Evolutionary conservation across 2,113 vertebrate species (phyloP).

Genomic region (Seriola dumerili): DNA sequence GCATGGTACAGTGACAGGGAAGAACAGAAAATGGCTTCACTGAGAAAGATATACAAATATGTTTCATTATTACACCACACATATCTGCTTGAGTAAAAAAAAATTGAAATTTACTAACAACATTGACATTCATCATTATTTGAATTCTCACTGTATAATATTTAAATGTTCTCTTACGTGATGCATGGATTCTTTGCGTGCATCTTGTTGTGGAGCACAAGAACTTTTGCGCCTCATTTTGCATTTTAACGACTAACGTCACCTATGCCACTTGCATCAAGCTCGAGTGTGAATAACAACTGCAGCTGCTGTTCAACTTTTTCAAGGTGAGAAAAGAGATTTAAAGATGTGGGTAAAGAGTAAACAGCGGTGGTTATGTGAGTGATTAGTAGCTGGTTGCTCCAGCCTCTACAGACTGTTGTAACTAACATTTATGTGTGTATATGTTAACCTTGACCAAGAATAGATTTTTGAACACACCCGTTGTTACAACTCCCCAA

Average conservation of each 20-base stretch:
- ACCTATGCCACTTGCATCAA: not conserved
- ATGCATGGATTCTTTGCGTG: not conserved
- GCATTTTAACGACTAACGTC: not conserved
- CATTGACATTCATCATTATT: not conserved
- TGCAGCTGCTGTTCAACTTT: conserved; percentile 9
- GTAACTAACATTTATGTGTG: too few species aligned
- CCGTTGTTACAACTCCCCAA: too few species aligned
- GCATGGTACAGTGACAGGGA: too few species aligned
- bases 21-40: too few species aligned
- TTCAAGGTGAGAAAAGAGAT: conserved; percentile 20
- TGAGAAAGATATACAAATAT: too few species aligned
- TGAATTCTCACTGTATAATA: not conserved
- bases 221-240: not conserved
- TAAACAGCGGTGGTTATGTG: not conserved
- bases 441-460: too few species aligned
- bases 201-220: not conserved
- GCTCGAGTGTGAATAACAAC: not conserved
- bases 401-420: not conserved
- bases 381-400: not conserved
- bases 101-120: not conserved
- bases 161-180: not conserved
- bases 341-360: conserved; percentile 1
- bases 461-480: too few species aligned
- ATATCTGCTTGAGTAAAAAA: not conserved
- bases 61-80: not conserved